These are phyloP conservation scores for Gasterosteus nipponicus DNA, from an alignment of 2,113 vertebrate species.

Conservation along the genomic window DNA sequence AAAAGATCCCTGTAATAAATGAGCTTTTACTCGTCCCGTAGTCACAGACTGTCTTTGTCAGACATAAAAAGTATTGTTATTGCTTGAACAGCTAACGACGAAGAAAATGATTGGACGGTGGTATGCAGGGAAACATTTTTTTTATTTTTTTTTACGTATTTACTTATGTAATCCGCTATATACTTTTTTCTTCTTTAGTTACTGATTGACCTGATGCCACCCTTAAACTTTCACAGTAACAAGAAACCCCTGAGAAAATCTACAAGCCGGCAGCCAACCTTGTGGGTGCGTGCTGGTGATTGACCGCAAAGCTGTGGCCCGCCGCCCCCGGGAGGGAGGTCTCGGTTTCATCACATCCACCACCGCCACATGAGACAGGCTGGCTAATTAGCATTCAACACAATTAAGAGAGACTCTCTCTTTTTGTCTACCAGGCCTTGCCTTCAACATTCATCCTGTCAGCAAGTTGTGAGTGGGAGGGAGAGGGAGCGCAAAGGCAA, in stretches of 20 bases:
- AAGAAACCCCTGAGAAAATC: constrained; percentile 31
- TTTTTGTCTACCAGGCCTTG: constrained; percentile 33
- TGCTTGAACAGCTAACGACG: constrained; percentile 21
- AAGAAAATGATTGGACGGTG: constrained; percentile 10
- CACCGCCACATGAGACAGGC: constrained; percentile 41
- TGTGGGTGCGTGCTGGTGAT: not conserved
- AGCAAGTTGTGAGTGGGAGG: constrained; percentile 60
- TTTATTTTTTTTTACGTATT: not conserved
- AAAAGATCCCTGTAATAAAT: constrained; percentile 27
- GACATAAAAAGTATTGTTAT: not conserved
- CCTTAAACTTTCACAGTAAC: constrained; percentile 20
- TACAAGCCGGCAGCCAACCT: constrained; percentile 31
- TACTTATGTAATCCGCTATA: constrained; percentile 14
- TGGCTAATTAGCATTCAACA: constrained; percentile 66
- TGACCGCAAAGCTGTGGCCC: constrained; percentile 33
- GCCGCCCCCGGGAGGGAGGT: constrained; percentile 54
- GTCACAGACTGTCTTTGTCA: not conserved
- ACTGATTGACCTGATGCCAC: constrained; percentile 19
- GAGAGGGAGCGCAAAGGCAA: constrained; percentile 38
- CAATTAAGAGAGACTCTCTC: constrained; percentile 61
- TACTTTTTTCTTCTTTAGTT: constrained; percentile 26
- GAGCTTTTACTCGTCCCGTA: constrained; percentile 37
- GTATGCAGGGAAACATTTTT: constrained; percentile 2
- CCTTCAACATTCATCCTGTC: constrained; percentile 64
- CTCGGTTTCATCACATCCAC: constrained; percentile 51